phyloP scores from a whole-genome alignment of 2,113 vertebrate species.

The Heterotis niloticus region DNA sequence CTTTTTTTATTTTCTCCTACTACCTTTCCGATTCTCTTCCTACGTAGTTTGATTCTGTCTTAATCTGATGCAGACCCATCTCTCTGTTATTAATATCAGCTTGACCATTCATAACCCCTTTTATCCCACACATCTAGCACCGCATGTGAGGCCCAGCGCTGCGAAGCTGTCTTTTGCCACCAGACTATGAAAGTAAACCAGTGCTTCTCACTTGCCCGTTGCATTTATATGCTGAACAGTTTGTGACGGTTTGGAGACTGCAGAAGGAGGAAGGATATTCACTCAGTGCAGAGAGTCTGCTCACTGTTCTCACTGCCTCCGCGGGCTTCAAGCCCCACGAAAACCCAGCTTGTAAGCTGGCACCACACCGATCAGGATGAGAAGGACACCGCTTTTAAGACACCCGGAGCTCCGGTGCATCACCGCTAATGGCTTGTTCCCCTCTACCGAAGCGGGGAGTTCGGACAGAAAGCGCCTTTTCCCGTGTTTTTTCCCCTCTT shows the following conservation, averaged over 20 bases:
- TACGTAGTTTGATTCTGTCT: too few relatives aligned
- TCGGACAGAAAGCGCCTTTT: not conserved
- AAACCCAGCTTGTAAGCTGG: not conserved
- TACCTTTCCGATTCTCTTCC: too few relatives aligned
- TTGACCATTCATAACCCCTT: not conserved
- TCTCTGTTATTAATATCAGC: not conserved
- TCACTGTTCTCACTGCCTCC: too few relatives aligned
- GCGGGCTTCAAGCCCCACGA: too few relatives aligned
- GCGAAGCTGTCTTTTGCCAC: too few relatives aligned
- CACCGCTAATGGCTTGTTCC: not conserved
- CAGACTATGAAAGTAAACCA: too few relatives aligned
- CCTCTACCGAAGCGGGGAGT: not conserved
- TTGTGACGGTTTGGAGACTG: too few relatives aligned
- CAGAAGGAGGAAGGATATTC: not conserved
- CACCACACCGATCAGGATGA: not conserved
- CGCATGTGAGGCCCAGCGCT: not conserved
- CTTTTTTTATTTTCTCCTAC: too few relatives aligned
- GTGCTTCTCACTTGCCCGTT: too few relatives aligned
- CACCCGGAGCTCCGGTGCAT: not conserved
- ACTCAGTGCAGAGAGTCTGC: not conserved
- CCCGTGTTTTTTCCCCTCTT: too few relatives aligned
- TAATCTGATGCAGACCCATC: too few relatives aligned
- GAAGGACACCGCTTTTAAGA: not conserved
- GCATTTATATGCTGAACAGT: too few relatives aligned
- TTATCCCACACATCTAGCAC: not conserved